Conservation (phyloP, 2,888 invertebrate genomes). For the Microplitis manilae region DNA sequence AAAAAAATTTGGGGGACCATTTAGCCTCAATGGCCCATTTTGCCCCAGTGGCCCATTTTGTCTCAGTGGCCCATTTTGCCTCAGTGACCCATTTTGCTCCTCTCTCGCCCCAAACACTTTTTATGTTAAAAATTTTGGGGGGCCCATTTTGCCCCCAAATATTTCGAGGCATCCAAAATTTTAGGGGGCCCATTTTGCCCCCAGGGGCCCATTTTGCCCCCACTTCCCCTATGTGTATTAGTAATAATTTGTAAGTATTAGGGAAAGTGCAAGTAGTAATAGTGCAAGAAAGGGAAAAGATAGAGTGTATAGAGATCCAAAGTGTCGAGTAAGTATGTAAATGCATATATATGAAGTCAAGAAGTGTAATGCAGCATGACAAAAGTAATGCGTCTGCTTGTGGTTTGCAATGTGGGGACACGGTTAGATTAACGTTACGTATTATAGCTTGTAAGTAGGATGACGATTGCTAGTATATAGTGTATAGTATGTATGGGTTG, state of each 20-base stretch:
- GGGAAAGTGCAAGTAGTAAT: conserved; percentile 24
- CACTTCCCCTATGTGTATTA: neutral
- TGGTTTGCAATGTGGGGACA: neutral
- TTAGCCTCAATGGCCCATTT: no score
- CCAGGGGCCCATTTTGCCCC: no score
- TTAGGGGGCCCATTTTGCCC: no score
- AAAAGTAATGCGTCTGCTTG: conserved; percentile 43
- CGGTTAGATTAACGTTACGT: neutral
- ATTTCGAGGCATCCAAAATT: no score
- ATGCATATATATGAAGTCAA: neutral
- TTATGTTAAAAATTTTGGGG: no score
- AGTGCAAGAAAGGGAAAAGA: conserved; percentile 4
- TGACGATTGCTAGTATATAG: neutral
- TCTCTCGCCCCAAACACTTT: no score
- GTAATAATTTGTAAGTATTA: neutral
- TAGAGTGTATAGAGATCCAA: neutral
- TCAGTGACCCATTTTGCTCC: no score
- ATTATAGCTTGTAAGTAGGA: neutral
- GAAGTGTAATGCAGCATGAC: conserved; percentile 44
- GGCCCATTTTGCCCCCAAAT: no score
- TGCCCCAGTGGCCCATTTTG: no score
- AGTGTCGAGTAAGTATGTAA: conserved; percentile 10
- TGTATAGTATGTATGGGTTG: neutral
- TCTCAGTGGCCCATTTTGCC: no score
- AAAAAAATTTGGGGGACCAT: no score